phyloP scores from a whole-genome alignment of 2,888 invertebrate genomes.

The Omphaloscelis lunosa region DNA sequence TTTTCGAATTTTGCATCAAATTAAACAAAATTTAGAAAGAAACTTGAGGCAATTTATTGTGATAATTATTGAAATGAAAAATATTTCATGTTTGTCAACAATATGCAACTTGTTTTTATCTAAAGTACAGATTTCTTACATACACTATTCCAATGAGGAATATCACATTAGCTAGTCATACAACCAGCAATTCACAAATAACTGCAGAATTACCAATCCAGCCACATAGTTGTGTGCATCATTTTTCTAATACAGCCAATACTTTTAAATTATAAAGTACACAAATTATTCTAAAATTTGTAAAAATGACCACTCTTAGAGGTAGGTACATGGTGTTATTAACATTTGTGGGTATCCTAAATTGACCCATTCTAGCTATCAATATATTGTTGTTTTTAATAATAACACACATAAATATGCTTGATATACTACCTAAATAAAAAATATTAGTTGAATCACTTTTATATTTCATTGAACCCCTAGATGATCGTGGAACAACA shows the following conservation, averaged over 20 bases:
- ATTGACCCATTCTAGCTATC: conserved; percentile 18
- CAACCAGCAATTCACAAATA: conserved; percentile 67
- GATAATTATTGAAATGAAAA: conserved; percentile 79
- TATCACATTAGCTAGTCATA: conserved; percentile 79
- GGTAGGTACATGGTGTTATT: conserved; percentile 61
- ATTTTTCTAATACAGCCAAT: conserved; percentile 67
- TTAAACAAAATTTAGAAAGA: conserved; percentile 72
- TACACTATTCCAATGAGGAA: conserved; percentile 72
- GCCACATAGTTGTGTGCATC: conserved; percentile 61
- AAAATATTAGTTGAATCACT: conserved; percentile 17
- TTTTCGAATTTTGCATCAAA: conserved; percentile 28
- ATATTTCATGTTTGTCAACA: conserved; percentile 80
- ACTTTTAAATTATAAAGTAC: conserved; percentile 62
- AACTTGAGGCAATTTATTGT: conserved; percentile 84
- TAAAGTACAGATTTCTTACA: conserved; percentile 74
- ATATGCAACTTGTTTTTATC: conserved; percentile 76
- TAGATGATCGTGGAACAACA: conserved; percentile 12
- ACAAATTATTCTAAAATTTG: conserved; percentile 66
- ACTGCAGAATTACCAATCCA: conserved; percentile 64
- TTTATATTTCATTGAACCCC: conserved; percentile 36
- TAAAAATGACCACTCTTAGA: conserved; percentile 66
- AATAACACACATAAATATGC: conserved; percentile 13
- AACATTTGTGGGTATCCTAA: conserved; percentile 24
- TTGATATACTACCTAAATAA: conserved; percentile 24
- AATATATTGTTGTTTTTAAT: conserved; percentile 5